Percentiles rank a stretch among this genome's conserved stretches.
Conservation (phyloP, 2,113 vertebrate species). For the Microcebus tavaratra region DNA sequence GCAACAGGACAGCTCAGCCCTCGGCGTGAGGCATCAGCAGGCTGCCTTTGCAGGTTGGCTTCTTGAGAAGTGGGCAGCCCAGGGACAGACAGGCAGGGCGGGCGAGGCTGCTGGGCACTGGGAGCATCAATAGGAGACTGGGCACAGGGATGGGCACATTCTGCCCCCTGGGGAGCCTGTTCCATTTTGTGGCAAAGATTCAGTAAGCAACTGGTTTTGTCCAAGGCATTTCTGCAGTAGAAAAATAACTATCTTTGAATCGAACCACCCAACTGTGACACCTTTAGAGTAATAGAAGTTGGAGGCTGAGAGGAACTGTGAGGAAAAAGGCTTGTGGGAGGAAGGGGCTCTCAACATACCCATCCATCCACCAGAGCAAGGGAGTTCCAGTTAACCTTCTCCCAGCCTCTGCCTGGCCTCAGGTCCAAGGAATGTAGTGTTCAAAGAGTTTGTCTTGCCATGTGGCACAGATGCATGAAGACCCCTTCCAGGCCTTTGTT, state of each 20-base stretch:
- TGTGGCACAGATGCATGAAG: background rate
- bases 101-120: conserved; percentile 21
- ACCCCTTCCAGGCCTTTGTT: background rate
- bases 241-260: conserved; percentile 76
- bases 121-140: background rate
- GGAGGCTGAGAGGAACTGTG: conserved; percentile 44
- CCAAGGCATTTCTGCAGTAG: conserved; percentile 77
- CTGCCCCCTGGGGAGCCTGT: conserved; percentile 28
- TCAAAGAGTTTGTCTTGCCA: conserved; percentile 40
- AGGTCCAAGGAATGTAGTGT: conserved; percentile 23
- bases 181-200: conserved; percentile 66
- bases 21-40: background rate
- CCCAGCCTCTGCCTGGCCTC: conserved; percentile 23
- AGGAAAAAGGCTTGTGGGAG: background rate
- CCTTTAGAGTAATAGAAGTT: conserved; percentile 36
- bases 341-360: background rate
- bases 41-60: conserved; percentile 28
- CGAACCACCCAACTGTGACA: conserved; percentile 51
- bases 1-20: background rate
- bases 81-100: conserved; percentile 7
- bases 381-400: background rate
- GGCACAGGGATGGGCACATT: conserved; percentile 12
- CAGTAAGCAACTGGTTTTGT: conserved; percentile 68
- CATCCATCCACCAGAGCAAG: background rate
- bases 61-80: conserved; percentile 55